phyloP scores from a whole-genome alignment of 1,140 invertebrate genomes.

The Acyrthosiphon pisum region DNA sequence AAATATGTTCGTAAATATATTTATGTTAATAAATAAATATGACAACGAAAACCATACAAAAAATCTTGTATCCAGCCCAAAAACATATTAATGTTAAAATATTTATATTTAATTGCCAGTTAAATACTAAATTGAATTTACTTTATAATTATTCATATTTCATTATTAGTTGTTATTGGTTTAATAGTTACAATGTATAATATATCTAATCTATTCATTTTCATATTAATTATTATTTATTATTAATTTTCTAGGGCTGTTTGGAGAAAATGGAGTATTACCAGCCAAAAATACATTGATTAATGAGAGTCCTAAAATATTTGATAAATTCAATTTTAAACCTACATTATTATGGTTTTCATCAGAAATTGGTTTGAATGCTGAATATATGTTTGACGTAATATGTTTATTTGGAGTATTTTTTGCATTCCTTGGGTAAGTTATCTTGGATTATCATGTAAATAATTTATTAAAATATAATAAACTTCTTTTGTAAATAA shows the following conservation, averaged over 20 bases:
- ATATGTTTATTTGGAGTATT: slow-evolving; percentile 72
- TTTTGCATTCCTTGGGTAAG: slow-evolving; percentile 73
- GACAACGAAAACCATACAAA: too few relatives aligned
- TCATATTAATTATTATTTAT: neutral
- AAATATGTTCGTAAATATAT: too few relatives aligned
- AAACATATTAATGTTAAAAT: neutral
- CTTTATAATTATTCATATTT: neutral
- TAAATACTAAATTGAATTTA: too few relatives aligned
- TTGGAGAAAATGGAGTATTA: slow-evolving; percentile 80
- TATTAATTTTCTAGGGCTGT: slow-evolving; percentile 71
- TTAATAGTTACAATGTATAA: neutral
- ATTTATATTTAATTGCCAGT: neutral
- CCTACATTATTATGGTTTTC: slow-evolving; percentile 77
- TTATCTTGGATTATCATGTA: neutral
- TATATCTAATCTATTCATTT: neutral
- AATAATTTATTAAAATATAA: neutral
- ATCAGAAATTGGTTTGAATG: slow-evolving; percentile 72
- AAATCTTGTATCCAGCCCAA: too few relatives aligned
- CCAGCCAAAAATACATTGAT: slow-evolving; percentile 72
- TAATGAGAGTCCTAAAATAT: slow-evolving; percentile 59
- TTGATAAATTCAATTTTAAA: slow-evolving; percentile 69
- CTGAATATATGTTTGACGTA: slow-evolving; percentile 76
- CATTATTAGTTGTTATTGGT: neutral
- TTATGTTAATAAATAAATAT: too few relatives aligned
- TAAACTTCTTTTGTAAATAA: neutral